Conservation (phyloP, 1,140 invertebrate genomes). For the Ladona fulva region DNA sequence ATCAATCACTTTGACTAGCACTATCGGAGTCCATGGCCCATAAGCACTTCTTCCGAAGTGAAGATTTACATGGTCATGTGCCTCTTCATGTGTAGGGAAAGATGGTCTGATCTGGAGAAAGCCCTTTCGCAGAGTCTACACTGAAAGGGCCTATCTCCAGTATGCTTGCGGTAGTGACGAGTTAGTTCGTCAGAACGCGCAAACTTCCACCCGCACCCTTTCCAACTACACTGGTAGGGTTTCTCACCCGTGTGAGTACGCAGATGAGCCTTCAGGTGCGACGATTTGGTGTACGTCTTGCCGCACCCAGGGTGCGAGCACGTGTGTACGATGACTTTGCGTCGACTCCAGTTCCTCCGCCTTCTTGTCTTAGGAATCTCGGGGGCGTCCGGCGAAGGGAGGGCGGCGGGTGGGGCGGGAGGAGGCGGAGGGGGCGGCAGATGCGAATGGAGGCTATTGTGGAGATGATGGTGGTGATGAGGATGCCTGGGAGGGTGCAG, state of each 20-base stretch:
- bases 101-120: constrained; percentile 53
- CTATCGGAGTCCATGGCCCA: background rate
- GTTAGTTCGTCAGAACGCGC: constrained; percentile 59
- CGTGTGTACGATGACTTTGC: constrained; percentile 46
- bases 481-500: background rate
- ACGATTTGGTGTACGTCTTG: constrained; percentile 60
- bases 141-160: constrained; percentile 47
- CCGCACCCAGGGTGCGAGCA: constrained; percentile 51
- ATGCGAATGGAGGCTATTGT: background rate
- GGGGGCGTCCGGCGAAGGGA: background rate
- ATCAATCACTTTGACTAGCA: background rate
- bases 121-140: constrained; percentile 48
- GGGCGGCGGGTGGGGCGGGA: background rate
- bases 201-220: constrained; percentile 61
- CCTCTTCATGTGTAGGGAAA: constrained; percentile 55
- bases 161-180: constrained; percentile 48
- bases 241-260: constrained; percentile 62
- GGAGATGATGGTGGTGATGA: background rate
- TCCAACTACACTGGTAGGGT: constrained; percentile 58
- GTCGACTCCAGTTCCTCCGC: constrained; percentile 41
- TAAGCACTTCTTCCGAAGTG: background rate
- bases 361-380: constrained; percentile 27
- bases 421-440: background rate
- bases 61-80: constrained; percentile 36
- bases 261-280: constrained; percentile 59